Evolutionary conservation across 1,140 invertebrate species (phyloP).

Genomic region (Micrasema minimum): DNA sequence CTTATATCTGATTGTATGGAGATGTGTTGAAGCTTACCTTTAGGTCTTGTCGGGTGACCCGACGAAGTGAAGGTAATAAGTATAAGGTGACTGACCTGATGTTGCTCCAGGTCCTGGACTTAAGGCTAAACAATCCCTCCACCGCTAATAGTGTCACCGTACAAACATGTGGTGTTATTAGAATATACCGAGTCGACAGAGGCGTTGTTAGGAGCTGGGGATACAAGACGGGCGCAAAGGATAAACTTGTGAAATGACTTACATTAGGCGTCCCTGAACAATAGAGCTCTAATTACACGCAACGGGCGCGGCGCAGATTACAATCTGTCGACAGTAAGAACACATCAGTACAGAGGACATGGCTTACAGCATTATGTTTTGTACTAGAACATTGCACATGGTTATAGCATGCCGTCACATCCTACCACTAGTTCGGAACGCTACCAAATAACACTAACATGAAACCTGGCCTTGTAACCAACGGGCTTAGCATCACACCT

Average conservation of each 20-base stretch:
- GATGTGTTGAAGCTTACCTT: constrained; percentile 49
- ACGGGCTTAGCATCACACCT: not conserved
- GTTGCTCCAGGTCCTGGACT: constrained; percentile 50
- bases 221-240: constrained; percentile 46
- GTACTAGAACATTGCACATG: constrained; percentile 31
- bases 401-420: no score
- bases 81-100: constrained; percentile 53
- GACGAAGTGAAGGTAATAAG: constrained; percentile 34
- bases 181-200: constrained; percentile 14
- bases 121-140: constrained; percentile 49
- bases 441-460: not conserved
- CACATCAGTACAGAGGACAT: constrained; percentile 45
- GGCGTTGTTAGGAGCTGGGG: constrained; percentile 46
- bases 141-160: constrained; percentile 52
- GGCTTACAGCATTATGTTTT: constrained; percentile 1
- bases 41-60: constrained; percentile 47
- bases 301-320: constrained; percentile 46
- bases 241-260: constrained; percentile 48
- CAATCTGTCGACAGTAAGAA: constrained; percentile 54
- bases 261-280: constrained; percentile 49
- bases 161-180: constrained; percentile 46
- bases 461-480: no score
- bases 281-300: constrained; percentile 46
- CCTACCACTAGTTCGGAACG: not conserved
- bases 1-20: constrained; percentile 16